These are phyloP conservation scores for Siderastrea radians DNA, from an alignment of 92 coral and sea anemone genomes.

Conservation along the genomic window DNA sequence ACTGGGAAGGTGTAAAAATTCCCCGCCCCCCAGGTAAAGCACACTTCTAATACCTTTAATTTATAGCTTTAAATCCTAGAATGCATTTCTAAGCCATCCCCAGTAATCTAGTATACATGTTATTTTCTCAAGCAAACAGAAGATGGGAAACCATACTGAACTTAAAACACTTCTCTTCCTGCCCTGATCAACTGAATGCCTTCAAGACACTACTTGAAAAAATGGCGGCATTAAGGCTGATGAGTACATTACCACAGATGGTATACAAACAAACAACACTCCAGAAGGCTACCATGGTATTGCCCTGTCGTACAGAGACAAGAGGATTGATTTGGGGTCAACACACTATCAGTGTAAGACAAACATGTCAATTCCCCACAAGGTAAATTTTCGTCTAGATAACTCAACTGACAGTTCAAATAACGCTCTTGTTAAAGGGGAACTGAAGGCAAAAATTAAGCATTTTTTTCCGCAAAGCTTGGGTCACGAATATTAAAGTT, in stretches of 20 bases:
- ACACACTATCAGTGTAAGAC: constrained; percentile 50
- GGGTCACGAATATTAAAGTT: no score
- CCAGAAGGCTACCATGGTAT: constrained; percentile 54
- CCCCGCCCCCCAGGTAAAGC: no score
- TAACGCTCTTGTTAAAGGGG: no score
- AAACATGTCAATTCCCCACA: constrained; percentile 63
- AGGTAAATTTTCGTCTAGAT: no score
- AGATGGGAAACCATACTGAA: constrained; percentile 46
- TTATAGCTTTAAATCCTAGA: no score
- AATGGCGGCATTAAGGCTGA: constrained; percentile 59
- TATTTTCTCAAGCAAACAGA: constrained; percentile 4
- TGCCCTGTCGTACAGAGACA: constrained; percentile 57
- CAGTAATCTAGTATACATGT: not conserved
- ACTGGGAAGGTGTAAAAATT: no score
- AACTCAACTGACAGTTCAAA: no score
- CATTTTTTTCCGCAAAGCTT: no score
- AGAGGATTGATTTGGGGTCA: constrained; percentile 50
- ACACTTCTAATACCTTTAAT: no score
- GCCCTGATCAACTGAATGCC: constrained; percentile 39
- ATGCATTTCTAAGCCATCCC: no score
- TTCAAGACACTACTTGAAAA: constrained; percentile 48
- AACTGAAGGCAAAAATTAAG: no score
- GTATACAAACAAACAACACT: constrained; percentile 33
- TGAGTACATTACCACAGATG: constrained; percentile 44
- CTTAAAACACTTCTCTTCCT: constrained; percentile 55